These are phyloP conservation scores for Ondatra zibethicus DNA, from an alignment of 2,113 vertebrate genomes.

Conservation along the genomic window DNA sequence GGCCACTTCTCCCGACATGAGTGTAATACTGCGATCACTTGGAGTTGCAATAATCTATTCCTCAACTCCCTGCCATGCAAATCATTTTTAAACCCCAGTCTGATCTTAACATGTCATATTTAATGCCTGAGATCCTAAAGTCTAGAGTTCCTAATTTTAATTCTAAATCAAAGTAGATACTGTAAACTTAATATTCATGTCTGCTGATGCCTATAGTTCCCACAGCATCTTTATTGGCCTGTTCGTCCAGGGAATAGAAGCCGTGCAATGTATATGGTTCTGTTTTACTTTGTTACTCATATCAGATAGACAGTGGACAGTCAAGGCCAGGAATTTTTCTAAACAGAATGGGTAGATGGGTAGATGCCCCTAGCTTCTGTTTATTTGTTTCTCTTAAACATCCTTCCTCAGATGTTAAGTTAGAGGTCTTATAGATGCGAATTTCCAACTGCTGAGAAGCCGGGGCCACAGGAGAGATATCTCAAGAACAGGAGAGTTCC, in stretches of 20 bases:
- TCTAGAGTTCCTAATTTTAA: neutral
- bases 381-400: neutral
- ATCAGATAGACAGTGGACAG: neutral
- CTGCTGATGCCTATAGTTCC: neutral
- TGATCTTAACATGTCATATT: neutral
- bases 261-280: neutral
- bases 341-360: neutral
- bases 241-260: neutral
- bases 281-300: neutral
- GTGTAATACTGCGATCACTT: neutral
- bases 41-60: neutral
- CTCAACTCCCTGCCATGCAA: neutral
- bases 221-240: neutral
- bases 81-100: neutral
- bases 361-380: neutral
- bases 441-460: neutral
- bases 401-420: neutral
- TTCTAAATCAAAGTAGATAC: neutral
- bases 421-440: neutral
- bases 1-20: neutral
- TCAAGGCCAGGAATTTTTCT: neutral
- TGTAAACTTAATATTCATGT: neutral
- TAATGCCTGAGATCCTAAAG: constrained; percentile 11
- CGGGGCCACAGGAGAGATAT: neutral
- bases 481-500: neutral